A percentile compares a stretch with the other conserved stretches of the same genome.
phyloP scores from a whole-genome alignment of 2,888 invertebrate genomes.

The Polyommatus icarus region DNA sequence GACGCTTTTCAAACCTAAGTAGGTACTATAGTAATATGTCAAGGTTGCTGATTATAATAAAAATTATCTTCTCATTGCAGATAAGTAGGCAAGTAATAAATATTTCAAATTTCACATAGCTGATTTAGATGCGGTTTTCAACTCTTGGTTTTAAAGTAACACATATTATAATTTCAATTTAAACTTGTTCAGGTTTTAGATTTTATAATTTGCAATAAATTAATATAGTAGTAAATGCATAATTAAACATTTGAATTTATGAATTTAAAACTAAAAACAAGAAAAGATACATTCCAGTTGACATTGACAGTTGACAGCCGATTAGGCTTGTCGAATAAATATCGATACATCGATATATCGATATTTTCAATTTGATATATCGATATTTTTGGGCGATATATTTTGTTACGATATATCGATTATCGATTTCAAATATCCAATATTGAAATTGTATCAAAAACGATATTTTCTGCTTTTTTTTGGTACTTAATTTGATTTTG shows the following conservation, averaged over 20 bases:
- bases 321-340: too few relatives aligned
- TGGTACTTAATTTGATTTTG: too few relatives aligned
- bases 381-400: too few relatives aligned
- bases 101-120: not conserved
- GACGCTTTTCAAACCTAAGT: not conserved
- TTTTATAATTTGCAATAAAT: not conserved
- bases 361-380: too few relatives aligned
- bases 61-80: not conserved
- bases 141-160: not conserved
- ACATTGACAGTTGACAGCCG: too few relatives aligned
- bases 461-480: too few relatives aligned
- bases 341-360: too few relatives aligned
- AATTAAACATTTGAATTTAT: not conserved
- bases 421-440: too few relatives aligned
- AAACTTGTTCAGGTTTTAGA: not conserved
- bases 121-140: not conserved
- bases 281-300: too few relatives aligned
- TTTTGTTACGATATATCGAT: too few relatives aligned
- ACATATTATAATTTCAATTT: not conserved
- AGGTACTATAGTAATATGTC: not conserved
- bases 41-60: conserved; percentile 15
- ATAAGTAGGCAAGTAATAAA: not conserved
- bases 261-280: not conserved
- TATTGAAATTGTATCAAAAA: too few relatives aligned
- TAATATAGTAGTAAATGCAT: not conserved